Conservation (phyloP, 2,797 vertebrate species). For the Acanthopagrus latus region DNA sequence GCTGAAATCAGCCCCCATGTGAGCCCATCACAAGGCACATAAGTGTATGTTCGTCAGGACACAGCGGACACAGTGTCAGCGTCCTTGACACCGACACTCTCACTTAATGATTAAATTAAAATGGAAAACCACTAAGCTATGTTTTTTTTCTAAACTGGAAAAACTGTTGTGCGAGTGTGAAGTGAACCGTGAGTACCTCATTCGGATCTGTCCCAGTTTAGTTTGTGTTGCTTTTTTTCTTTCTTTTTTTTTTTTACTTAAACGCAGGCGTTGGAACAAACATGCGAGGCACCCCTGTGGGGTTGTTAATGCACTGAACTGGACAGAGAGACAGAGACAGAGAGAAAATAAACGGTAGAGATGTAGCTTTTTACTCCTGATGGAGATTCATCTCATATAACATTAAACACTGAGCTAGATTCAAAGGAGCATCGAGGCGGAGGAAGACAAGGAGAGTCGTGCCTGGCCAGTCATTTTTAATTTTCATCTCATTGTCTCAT, state of each 20-base stretch:
- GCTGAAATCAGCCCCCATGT: constrained; percentile 43
- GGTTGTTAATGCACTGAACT: constrained; percentile 84
- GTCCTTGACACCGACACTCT: constrained; percentile 53
- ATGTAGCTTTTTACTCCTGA: constrained; percentile 57
- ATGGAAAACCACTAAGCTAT: constrained; percentile 83
- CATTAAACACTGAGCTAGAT: constrained; percentile 66
- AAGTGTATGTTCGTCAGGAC: constrained; percentile 54
- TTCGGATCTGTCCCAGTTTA: constrained; percentile 81
- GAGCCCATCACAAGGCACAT: constrained; percentile 66
- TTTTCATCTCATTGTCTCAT: constrained; percentile 37
- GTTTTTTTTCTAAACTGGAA: constrained; percentile 69
- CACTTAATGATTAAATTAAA: constrained; percentile 71
- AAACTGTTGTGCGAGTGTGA: constrained; percentile 80
- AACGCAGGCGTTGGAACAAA: constrained; percentile 88
- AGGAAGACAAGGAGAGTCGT: constrained; percentile 30
- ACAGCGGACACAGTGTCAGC: constrained; percentile 46
- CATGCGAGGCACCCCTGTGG: constrained; percentile 79
- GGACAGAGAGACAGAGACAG: constrained; percentile 59
- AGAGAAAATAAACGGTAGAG: constrained; percentile 55
- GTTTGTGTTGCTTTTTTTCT: constrained; percentile 63
- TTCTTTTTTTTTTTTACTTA: constrained; percentile 61
- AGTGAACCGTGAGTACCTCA: constrained; percentile 87
- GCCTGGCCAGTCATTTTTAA: constrained; percentile 24
- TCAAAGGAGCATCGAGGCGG: constrained; percentile 46
- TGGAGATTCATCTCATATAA: constrained; percentile 65